Conservation (phyloP, 2,113 vertebrate genomes). For the Orientallactaga bullata region DNA sequence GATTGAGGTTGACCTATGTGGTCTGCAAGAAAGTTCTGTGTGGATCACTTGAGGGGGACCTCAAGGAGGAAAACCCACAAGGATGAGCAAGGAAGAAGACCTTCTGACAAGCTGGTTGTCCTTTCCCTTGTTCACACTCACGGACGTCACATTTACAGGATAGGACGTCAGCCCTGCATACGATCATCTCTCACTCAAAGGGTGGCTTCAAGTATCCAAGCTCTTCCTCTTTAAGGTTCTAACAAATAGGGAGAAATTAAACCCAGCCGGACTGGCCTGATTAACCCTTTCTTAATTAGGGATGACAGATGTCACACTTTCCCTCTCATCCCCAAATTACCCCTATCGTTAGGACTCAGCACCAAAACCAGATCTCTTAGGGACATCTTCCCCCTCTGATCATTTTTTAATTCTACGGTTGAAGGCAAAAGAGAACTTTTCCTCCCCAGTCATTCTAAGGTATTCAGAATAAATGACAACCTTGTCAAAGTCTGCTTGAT, state of each 20-base stretch:
- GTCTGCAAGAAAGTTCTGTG: neutral
- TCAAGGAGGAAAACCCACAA: neutral
- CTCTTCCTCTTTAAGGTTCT: neutral
- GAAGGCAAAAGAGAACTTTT: slow-evolving; percentile 59
- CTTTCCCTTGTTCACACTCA: neutral
- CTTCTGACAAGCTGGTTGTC: neutral
- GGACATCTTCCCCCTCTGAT: neutral
- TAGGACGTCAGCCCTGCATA: accelerated
- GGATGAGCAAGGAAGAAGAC: neutral
- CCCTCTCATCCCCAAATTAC: neutral
- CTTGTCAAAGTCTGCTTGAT: slow-evolving; percentile 70
- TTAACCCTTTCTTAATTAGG: neutral
- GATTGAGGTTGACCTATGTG: neutral
- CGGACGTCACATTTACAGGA: neutral
- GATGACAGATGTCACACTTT: neutral
- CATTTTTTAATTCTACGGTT: slow-evolving; percentile 66
- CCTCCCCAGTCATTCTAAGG: slow-evolving; percentile 60
- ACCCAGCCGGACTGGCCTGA: neutral
- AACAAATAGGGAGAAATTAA: neutral
- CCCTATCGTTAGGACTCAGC: neutral
- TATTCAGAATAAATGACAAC: slow-evolving; percentile 67
- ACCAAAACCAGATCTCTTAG: slow-evolving; percentile 33
- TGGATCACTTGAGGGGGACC: neutral
- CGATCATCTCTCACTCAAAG: neutral
- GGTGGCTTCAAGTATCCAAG: neutral